Evolutionary conservation across 2,113 vertebrate genomes (phyloP), one percentile per base, ranked within the genome.

Genomic region (Myrmophylax atrothorax): DNA sequence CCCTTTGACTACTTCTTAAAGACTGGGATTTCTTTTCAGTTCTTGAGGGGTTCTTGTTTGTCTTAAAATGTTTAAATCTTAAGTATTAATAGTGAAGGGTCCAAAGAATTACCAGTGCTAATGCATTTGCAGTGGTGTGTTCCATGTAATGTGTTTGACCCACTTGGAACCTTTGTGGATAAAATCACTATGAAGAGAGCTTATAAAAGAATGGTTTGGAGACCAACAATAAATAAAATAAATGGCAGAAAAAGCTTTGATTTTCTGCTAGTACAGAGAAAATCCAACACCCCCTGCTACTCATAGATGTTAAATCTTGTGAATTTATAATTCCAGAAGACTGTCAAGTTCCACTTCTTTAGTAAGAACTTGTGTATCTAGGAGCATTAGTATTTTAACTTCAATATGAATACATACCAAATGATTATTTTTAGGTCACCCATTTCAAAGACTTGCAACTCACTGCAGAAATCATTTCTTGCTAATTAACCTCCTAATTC

Each of bases 401-500:
- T 31, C 23, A 55, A 24, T 16, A 17, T 70, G 18, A 91, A 59
- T 50, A 55, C 11, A 83, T 20, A 55, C 14, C 16, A 74, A 77
- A 31, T 23, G 6, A 89, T 66, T 29, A 47, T 42, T 89, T 81
- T 64, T 74, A 76, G 26, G 14, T 73, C 38, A 91, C 6, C 13
- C 11, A 68, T 17, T 66, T 93, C 47, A 70, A 82, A 78, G 67
- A 84, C 40, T 59, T 84, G 7, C 23, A 81, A 70, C 13, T 89
- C 58, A 6, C 55, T 49, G 18, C 42, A 74, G 55, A 77, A 86
- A 86, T 86, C 19, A 83, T 79, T 94, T 91, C 56, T 87, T 76
- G 19, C 23, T 29, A 73, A 58, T 53, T 49, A 89, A 35, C 47
- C 56, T 63, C 64, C 15, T 87, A 89, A 95, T 82, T 94, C 67